These are phyloP conservation scores for Ceryle rudis DNA, from an alignment of 2,797 vertebrate species.

Conservation along the genomic window DNA sequence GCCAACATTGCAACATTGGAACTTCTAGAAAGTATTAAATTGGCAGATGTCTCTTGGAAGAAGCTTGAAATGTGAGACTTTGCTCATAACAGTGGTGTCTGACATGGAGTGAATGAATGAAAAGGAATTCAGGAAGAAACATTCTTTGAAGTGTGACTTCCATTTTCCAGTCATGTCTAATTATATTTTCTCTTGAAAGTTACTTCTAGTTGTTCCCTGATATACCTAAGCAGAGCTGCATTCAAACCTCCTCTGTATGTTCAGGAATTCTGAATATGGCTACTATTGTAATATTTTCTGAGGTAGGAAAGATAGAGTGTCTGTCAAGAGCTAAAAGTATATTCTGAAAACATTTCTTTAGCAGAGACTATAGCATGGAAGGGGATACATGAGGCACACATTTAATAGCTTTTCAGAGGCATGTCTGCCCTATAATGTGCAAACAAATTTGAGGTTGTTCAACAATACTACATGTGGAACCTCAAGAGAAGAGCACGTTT, in stretches of 20 bases:
- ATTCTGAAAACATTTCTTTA: background rate
- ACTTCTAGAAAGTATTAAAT: background rate
- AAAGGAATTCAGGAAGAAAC: background rate
- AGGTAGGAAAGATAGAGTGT: background rate
- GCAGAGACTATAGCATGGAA: background rate
- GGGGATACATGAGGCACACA: accelerated
- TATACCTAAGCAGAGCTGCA: background rate
- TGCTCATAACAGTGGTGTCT: accelerated
- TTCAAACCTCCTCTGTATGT: background rate
- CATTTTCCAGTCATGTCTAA: background rate
- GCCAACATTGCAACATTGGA: background rate
- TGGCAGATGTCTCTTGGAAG: background rate
- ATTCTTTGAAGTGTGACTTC: background rate
- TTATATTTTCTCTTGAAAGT: background rate
- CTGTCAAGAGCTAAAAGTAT: background rate
- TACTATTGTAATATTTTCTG: background rate
- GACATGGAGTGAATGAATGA: background rate
- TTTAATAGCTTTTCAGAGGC: background rate
- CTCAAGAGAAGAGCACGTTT: background rate
- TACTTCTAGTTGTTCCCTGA: accelerated
- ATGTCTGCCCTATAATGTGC: background rate
- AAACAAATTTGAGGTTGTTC: background rate
- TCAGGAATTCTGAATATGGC: background rate
- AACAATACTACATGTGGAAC: background rate
- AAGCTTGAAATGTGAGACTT: background rate